These are phyloP conservation scores for Tyto alba DNA, from an alignment of 2,113 vertebrate species.

Conservation along the genomic window DNA sequence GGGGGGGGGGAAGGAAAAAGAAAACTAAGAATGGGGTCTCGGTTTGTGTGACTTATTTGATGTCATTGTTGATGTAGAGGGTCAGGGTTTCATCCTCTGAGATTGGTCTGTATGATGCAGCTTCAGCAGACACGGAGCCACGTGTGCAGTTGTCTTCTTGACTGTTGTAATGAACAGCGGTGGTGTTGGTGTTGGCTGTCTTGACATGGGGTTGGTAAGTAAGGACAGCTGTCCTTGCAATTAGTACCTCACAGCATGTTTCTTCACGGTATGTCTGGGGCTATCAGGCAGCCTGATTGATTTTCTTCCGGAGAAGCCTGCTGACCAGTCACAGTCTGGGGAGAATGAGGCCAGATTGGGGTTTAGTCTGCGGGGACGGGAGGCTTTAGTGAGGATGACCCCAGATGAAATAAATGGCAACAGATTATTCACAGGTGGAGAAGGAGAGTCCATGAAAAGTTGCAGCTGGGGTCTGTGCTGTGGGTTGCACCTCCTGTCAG, in stretches of 20 bases:
- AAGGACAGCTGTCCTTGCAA: conserved; percentile 64
- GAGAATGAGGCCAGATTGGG: not conserved
- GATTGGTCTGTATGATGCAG: not conserved
- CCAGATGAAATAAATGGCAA: conserved; percentile 40
- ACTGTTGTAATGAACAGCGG: not conserved
- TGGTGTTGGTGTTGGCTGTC: not conserved
- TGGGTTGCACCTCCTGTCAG: not conserved
- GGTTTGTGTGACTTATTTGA: not conserved
- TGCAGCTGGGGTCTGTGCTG: conserved; percentile 9
- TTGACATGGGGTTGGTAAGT: not conserved
- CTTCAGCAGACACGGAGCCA: not conserved
- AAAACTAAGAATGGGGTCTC: not conserved
- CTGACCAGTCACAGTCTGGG: conserved; percentile 23
- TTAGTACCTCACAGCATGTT: conserved; percentile 55
- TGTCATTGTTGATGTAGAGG: not conserved
- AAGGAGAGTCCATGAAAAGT: not conserved
- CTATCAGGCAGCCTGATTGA: conserved; percentile 48
- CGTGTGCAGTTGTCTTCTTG: not conserved
- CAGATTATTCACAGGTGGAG: conserved; percentile 27
- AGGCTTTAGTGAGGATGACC: conserved; percentile 11
- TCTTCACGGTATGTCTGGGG: conserved; percentile 40
- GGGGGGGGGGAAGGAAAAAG: no score
- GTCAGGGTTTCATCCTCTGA: not conserved
- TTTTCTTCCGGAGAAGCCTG: conserved; percentile 19
- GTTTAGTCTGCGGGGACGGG: conserved; percentile 18